Conservation (phyloP, 2,797 vertebrate species). For the Hypotaenidia philippensis region DNA sequence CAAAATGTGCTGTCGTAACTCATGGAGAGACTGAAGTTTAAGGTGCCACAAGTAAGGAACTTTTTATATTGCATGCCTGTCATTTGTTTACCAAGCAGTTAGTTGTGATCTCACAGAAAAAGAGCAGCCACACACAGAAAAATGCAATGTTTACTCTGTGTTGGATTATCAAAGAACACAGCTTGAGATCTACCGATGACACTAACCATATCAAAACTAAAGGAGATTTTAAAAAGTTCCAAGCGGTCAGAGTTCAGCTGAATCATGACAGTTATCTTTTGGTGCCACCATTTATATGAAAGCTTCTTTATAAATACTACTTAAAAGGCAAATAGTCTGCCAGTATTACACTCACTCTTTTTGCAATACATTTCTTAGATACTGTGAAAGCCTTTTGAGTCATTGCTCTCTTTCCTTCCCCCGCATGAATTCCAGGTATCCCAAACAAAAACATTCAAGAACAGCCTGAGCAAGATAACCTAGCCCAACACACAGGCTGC, state of each 20-base stretch:
- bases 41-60: background rate
- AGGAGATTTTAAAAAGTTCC: background rate
- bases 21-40: background rate
- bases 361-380: background rate
- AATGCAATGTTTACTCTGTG: accelerated
- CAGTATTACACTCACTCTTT: background rate
- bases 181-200: background rate
- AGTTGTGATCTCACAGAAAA: background rate
- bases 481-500: background rate
- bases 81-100: background rate
- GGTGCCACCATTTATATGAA: background rate
- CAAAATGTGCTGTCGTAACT: background rate
- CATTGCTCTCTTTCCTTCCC: background rate
- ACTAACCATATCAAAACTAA: background rate
- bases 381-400: background rate
- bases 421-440: background rate
- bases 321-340: background rate
- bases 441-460: background rate
- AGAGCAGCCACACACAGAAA: background rate
- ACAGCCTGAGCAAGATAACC: background rate
- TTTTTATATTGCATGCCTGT: accelerated
- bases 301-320: background rate
- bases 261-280: background rate
- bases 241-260: background rate
- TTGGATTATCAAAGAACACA: background rate